A percentile compares a stretch with the other conserved stretches of the same genome.
Conservation (phyloP, 2,888 invertebrate species). For the Metalampra italica region DNA sequence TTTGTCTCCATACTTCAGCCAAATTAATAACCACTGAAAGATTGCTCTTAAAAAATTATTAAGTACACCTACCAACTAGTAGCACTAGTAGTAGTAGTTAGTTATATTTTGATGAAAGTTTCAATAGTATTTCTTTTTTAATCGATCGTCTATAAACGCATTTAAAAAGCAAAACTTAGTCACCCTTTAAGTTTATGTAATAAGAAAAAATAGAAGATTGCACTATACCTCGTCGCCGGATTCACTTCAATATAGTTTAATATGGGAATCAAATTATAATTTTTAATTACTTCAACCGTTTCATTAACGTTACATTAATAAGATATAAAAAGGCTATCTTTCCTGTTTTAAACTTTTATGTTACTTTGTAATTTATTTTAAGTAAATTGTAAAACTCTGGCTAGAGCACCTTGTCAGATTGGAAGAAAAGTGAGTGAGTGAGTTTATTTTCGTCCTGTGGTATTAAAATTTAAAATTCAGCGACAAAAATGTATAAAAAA, state of each 20-base stretch:
- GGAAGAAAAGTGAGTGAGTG: too few species aligned
- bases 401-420: too few species aligned
- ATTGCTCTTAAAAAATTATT: too few species aligned
- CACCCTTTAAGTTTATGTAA: conserved; percentile 13
- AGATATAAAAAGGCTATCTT: neutral
- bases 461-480: too few species aligned
- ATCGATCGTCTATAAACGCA: conserved; percentile 17
- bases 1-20: too few species aligned
- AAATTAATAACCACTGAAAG: too few species aligned
- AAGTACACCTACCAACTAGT: too few species aligned
- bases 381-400: too few species aligned
- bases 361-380: too few species aligned
- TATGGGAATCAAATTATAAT: conserved; percentile 55
- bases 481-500: neutral
- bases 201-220: conserved; percentile 19
- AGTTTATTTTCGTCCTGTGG: too few species aligned
- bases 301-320: conserved; percentile 6
- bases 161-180: conserved; percentile 23
- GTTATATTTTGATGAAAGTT: too few species aligned
- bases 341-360: neutral
- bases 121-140: neutral
- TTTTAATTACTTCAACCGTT: conserved; percentile 51
- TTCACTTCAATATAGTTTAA: conserved; percentile 31
- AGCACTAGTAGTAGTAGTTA: too few species aligned
- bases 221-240: conserved; percentile 24